Percentiles rank a stretch among this genome's conserved stretches.
These are phyloP conservation scores for Seriola aureovittata DNA, from an alignment of 2,113 vertebrate species.

Conservation along the genomic window DNA sequence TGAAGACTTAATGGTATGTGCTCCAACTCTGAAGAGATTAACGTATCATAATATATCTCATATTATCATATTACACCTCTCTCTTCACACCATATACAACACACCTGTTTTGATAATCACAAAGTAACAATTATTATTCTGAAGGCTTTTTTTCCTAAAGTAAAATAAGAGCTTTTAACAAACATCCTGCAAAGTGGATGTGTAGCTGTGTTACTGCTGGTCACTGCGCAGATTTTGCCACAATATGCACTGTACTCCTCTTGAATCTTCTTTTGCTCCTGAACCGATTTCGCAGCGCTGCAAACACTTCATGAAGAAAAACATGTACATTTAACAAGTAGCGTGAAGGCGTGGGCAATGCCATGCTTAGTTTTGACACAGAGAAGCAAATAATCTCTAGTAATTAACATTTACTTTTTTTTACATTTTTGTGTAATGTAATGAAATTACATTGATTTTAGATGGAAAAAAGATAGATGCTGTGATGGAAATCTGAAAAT, in stretches of 20 bases:
- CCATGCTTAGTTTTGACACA: constrained; percentile 40
- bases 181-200: background rate
- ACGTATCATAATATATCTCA: background rate
- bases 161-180: background rate
- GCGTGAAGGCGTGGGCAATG: constrained; percentile 16
- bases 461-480: constrained; percentile 19
- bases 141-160: too few relatives aligned
- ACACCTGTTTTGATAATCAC: constrained; percentile 1
- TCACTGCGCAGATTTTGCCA: constrained; percentile 15
- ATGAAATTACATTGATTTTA: background rate
- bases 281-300: constrained; percentile 9
- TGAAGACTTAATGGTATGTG: background rate
- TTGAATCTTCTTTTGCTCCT: constrained; percentile 25
- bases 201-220: background rate
- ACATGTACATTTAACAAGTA: constrained; percentile 23
- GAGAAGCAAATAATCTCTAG: constrained; percentile 10
- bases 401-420: constrained; percentile 16
- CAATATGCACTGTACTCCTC: background rate
- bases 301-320: constrained; percentile 24
- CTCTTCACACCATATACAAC: background rate
- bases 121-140: background rate
- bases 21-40: background rate
- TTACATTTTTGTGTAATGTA: constrained; percentile 18
- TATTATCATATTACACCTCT: background rate
- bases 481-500: too few relatives aligned